Conservation (phyloP, 1,140 invertebrate species). For the Eurosta solidaginis region DNA sequence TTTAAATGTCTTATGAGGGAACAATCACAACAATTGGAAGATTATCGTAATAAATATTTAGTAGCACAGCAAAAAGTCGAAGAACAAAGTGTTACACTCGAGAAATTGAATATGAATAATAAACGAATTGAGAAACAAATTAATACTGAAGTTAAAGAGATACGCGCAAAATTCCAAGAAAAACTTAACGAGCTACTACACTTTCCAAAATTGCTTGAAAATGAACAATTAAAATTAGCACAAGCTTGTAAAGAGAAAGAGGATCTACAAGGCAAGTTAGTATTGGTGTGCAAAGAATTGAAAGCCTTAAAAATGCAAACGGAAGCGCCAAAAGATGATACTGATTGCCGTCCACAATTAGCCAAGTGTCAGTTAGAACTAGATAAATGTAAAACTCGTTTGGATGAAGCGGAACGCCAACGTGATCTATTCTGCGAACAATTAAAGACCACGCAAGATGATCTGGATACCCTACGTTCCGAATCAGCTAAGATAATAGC, state of each 20-base stretch:
- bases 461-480: constrained; percentile 70
- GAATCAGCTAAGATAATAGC: constrained; percentile 74
- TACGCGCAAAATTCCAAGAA: constrained; percentile 77
- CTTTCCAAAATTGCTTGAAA: constrained; percentile 73
- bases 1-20: constrained; percentile 70
- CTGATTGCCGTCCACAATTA: constrained; percentile 47
- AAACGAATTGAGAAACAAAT: constrained; percentile 76
- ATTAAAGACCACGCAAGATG: constrained; percentile 65
- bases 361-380: constrained; percentile 52
- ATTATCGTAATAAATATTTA: constrained; percentile 75
- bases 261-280: constrained; percentile 49
- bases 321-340: background rate
- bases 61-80: constrained; percentile 75
- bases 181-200: constrained; percentile 74
- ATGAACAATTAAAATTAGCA: constrained; percentile 72
- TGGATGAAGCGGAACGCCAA: constrained; percentile 49
- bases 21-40: constrained; percentile 71
- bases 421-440: constrained; percentile 55
- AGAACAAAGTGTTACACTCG: constrained; percentile 72
- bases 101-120: constrained; percentile 77
- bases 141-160: constrained; percentile 72
- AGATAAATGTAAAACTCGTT: constrained; percentile 39
- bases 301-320: constrained; percentile 42
- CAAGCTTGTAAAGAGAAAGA: constrained; percentile 68
- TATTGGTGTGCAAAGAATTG: constrained; percentile 54